Conservation (phyloP, 2,113 vertebrate genomes). For the Phalacrocorax brasilianus region DNA sequence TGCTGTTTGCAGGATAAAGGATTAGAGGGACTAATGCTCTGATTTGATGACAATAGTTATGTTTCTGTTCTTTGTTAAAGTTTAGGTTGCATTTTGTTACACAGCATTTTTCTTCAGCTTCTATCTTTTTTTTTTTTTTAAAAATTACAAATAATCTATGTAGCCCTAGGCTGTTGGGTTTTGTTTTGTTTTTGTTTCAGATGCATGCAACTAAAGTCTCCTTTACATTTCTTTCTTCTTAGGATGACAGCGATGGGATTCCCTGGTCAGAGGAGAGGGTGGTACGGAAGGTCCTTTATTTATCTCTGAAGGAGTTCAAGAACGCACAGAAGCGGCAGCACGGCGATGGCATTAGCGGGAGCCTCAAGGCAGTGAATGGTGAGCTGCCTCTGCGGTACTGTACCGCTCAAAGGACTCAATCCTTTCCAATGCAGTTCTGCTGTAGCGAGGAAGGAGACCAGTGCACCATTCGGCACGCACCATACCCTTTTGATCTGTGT, state of each 20-base stretch:
- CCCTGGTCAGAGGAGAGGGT: constrained; percentile 99
- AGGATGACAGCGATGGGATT: constrained; percentile 99
- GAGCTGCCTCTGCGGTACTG: constrained; percentile 38
- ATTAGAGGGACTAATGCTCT: not conserved
- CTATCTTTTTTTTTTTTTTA: not conserved
- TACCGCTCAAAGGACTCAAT: not conserved
- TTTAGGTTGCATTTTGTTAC: not conserved
- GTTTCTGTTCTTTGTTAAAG: not conserved
- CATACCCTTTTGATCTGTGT: not conserved
- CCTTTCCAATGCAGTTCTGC: not conserved
- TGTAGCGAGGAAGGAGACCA: not conserved
- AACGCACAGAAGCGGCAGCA: constrained; percentile 95
- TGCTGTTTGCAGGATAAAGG: not conserved
- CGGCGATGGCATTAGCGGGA: constrained; percentile 82
- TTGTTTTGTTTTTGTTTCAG: not conserved
- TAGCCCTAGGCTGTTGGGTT: not conserved
- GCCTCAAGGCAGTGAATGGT: constrained; percentile 88
- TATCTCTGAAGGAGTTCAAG: constrained; percentile 99
- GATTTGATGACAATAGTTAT: not conserved
- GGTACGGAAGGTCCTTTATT: constrained; percentile 98
- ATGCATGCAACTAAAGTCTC: not conserved
- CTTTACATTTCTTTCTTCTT: not conserved
- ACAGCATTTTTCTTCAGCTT: not conserved
- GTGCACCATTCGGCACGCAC: not conserved
- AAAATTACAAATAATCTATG: not conserved